Conservation (phyloP, 2,113 vertebrate species). For the Nasalis larvatus region DNA sequence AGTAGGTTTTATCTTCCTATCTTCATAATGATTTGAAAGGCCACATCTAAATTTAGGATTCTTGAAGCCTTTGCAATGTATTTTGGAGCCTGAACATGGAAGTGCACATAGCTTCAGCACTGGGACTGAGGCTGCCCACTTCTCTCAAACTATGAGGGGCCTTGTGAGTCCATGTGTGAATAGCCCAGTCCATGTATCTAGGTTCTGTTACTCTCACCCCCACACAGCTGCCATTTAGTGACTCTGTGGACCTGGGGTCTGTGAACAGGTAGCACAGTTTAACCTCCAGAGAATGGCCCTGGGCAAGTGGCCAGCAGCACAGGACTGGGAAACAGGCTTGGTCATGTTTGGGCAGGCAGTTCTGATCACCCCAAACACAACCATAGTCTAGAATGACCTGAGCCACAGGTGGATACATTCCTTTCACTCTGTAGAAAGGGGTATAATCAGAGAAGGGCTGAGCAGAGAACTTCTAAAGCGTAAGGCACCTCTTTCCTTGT, state of each 20-base stretch:
- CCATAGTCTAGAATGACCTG: neutral
- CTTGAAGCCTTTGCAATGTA: neutral
- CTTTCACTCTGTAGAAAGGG: neutral
- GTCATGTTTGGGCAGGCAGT: neutral
- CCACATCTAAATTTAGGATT: neutral
- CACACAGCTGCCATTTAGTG: neutral
- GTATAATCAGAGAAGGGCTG: neutral
- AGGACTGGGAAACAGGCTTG: neutral
- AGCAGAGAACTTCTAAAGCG: neutral
- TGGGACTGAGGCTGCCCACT: neutral
- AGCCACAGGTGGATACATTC: rapidly evolving
- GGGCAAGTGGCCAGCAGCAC: neutral
- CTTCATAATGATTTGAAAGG: neutral
- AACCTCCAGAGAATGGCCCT: neutral
- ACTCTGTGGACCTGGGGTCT: neutral
- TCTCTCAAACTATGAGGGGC: neutral
- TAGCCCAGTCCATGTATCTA: neutral
- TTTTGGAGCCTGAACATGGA: neutral
- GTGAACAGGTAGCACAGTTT: neutral
- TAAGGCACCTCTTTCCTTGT: neutral
- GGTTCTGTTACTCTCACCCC: neutral
- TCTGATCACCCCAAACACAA: neutral
- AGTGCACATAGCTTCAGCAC: neutral
- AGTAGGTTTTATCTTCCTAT: neutral
- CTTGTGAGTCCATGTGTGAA: neutral